A percentile compares a stretch with the other conserved stretches of the same genome.
Evolutionary conservation across 2,797 vertebrate genomes (phyloP).

Genomic region (Periparus ater): DNA sequence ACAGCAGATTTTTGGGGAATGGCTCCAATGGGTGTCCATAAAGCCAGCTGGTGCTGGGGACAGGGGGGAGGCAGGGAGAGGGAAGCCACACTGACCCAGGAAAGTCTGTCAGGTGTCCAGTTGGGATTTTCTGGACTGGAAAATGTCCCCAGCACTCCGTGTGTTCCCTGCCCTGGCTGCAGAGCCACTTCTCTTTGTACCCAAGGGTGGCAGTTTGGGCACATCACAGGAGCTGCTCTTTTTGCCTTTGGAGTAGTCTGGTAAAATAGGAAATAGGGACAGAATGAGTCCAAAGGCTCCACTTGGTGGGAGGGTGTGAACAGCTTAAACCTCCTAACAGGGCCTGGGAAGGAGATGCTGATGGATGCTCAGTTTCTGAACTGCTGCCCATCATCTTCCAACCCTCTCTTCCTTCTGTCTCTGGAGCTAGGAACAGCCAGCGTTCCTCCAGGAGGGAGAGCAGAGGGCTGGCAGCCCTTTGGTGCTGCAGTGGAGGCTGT

Average conservation of each 20-base stretch:
- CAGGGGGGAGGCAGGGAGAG: background rate
- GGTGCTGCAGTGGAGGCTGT: background rate
- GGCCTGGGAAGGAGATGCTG: background rate
- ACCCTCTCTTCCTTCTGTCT: background rate
- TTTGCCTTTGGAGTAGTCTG: background rate
- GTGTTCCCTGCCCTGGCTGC: background rate
- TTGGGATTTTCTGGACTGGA: background rate
- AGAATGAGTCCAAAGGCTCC: background rate
- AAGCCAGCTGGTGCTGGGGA: fast-evolving
- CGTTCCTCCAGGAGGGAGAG: background rate
- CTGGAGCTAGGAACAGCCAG: background rate
- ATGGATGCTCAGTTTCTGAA: background rate
- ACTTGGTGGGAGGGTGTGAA: background rate
- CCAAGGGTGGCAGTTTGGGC: background rate
- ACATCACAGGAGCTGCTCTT: background rate
- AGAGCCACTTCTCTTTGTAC: background rate
- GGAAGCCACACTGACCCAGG: fast-evolving
- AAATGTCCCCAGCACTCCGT: fast-evolving
- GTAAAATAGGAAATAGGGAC: background rate
- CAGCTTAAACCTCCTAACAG: background rate
- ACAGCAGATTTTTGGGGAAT: background rate
- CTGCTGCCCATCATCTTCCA: background rate
- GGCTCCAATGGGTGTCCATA: background rate
- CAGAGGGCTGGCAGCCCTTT: background rate
- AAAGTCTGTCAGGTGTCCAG: background rate